Conservation (phyloP, 1,140 invertebrate species). For the Scaptodrosophila lebanonensis region DNA sequence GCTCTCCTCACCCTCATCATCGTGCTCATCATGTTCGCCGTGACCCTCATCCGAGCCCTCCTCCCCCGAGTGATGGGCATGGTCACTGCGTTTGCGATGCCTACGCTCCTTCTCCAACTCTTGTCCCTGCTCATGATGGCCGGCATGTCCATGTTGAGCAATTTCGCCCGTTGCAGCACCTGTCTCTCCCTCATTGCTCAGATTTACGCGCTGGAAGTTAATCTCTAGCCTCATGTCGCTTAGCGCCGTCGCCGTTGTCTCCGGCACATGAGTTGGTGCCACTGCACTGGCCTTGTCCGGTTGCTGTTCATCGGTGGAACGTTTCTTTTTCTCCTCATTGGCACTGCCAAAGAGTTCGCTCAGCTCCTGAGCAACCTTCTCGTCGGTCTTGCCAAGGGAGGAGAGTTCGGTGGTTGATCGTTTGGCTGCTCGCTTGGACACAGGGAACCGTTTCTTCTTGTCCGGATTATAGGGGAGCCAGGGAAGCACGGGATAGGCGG, state of each 20-base stretch:
- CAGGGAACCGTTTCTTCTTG: conserved; percentile 81
- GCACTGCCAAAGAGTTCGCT: conserved; percentile 78
- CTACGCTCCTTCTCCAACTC: conserved; percentile 38
- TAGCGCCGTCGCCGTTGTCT: conserved; percentile 42
- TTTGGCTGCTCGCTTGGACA: conserved; percentile 80
- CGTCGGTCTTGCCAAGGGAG: conserved; percentile 55
- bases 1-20: conserved; percentile 70
- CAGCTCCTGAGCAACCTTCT: conserved; percentile 73
- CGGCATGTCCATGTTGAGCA: conserved; percentile 46
- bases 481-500: conserved; percentile 66
- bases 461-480: conserved; percentile 70
- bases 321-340: conserved; percentile 78
- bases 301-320: conserved; percentile 76
- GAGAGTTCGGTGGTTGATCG: conserved; percentile 17
- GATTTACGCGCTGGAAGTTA: conserved; percentile 59
- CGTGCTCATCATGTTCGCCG: conserved; percentile 76
- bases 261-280: conserved; percentile 62
- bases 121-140: conserved; percentile 30
- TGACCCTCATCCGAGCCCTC: conserved; percentile 78
- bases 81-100: conserved; percentile 71
- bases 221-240: conserved; percentile 65
- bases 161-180: conserved; percentile 27
- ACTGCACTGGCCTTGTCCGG: conserved; percentile 30
- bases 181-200: conserved; percentile 38
- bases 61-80: conserved; percentile 50